A percentile compares a stretch with the other conserved stretches of the same genome.
These are phyloP conservation scores for Holacanthus passer DNA, from an alignment of 2,113 vertebrate genomes.

Conservation along the genomic window DNA sequence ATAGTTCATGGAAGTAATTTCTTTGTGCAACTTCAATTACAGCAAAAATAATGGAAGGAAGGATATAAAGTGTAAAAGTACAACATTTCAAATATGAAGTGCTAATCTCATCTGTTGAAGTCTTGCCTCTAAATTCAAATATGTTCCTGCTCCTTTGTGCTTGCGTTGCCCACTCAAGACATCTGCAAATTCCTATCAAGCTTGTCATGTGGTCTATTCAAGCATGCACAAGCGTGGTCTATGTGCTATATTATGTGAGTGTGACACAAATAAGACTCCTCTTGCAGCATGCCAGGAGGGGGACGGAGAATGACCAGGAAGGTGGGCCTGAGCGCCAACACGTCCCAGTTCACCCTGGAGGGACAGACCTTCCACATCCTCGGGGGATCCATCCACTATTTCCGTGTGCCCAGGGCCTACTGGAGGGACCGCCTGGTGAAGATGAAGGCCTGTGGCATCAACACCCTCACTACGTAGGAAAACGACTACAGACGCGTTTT, in stretches of 20 bases:
- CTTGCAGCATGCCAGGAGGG: conserved; percentile 57
- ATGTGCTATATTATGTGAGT: conserved; percentile 68
- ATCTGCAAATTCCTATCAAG: conserved; percentile 49
- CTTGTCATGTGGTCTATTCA: conserved; percentile 60
- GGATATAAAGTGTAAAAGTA: not conserved
- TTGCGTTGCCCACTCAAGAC: conserved; percentile 7
- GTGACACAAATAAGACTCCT: conserved; percentile 55
- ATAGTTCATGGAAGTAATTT: not conserved
- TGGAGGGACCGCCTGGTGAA: conserved; percentile 95
- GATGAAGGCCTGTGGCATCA: conserved; percentile 94
- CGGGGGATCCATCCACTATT: conserved; percentile 92
- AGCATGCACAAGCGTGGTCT: conserved; percentile 62
- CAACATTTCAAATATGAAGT: not conserved
- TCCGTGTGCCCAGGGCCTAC: conserved; percentile 90
- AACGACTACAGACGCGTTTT: not conserved
- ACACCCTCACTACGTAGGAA: conserved; percentile 93
- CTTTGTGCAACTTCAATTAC: not conserved
- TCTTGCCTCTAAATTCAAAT: conserved; percentile 63
- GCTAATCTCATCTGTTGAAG: not conserved
- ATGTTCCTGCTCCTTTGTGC: conserved; percentile 26
- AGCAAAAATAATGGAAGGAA: not conserved
- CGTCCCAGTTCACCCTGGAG: conserved; percentile 87
- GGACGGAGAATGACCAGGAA: conserved; percentile 82
- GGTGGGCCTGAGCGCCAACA: conserved; percentile 83
- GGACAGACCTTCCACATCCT: conserved; percentile 87